A percentile compares a stretch with the other conserved stretches of the same genome.
Conservation (phyloP, 2,113 vertebrate species). For the Apteryx owenii region DNA sequence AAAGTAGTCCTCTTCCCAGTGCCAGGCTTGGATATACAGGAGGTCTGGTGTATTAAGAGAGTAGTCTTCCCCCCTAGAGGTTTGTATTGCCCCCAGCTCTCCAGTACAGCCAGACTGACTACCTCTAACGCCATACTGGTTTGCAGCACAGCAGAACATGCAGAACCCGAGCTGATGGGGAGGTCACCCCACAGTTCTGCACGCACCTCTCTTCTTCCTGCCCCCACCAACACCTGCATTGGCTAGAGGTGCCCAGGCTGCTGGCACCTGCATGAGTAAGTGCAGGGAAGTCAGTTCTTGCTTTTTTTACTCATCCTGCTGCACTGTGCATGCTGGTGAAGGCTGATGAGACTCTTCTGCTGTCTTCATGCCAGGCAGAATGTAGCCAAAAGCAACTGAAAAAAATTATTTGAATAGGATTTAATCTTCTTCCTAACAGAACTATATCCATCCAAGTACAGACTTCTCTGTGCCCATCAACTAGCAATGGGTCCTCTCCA, state of each 20-base stretch:
- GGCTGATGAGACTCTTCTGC: not conserved
- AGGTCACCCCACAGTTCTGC: not conserved
- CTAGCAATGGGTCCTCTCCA: not conserved
- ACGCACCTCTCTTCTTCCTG: not conserved
- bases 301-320: not conserved
- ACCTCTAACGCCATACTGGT: not conserved
- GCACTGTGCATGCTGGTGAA: not conserved
- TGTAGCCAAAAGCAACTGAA: not conserved
- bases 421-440: not conserved
- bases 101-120: not conserved
- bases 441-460: not conserved
- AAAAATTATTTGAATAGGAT: not conserved
- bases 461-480: not conserved
- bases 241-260: not conserved
- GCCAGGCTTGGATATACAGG: not conserved
- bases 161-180: fast-evolving
- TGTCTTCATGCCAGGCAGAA: fast-evolving
- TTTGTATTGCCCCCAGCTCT: not conserved
- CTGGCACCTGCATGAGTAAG: not conserved
- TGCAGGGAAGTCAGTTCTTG: fast-evolving
- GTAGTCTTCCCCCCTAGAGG: not conserved
- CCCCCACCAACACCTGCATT: not conserved
- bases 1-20: not conserved
- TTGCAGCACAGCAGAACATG: not conserved
- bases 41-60: not conserved